Evolutionary conservation across 2,113 vertebrate species (phyloP).

Genomic region (Hippocampus abdominalis): DNA sequence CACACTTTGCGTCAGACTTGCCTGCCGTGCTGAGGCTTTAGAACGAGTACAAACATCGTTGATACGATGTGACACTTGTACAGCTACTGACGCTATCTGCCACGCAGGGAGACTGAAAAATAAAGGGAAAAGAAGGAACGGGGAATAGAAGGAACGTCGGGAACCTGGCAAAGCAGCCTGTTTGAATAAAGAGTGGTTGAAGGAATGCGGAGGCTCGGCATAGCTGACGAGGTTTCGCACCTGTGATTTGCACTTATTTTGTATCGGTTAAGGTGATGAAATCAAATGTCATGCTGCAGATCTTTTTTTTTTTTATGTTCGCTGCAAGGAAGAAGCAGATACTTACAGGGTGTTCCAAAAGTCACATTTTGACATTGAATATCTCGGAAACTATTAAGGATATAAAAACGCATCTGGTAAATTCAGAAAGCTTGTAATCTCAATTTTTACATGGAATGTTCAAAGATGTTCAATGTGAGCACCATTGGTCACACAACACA

Average conservation of each 20-base stretch:
- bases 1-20: constrained; percentile 5
- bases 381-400: too few species aligned
- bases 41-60: constrained; percentile 10
- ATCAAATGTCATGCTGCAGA: not conserved
- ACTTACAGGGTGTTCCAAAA: too few species aligned
- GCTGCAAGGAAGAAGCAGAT: constrained; percentile 17
- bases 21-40: constrained; percentile 4
- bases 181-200: not conserved
- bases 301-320: not conserved
- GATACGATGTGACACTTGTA: constrained; percentile 31
- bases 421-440: too few species aligned
- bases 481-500: too few species aligned
- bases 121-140: not conserved
- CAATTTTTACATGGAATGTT: too few species aligned
- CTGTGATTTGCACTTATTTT: constrained; percentile 6
- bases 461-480: too few species aligned
- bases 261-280: constrained; percentile 1
- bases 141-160: not conserved
- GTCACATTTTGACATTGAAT: too few species aligned
- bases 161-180: not conserved
- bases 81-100: constrained; percentile 8
- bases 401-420: too few species aligned
- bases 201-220: constrained; percentile 7
- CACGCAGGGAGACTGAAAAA: constrained; percentile 8
- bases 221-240: not conserved